Conservation (phyloP, 2,113 vertebrate genomes). For the Rana temporaria region DNA sequence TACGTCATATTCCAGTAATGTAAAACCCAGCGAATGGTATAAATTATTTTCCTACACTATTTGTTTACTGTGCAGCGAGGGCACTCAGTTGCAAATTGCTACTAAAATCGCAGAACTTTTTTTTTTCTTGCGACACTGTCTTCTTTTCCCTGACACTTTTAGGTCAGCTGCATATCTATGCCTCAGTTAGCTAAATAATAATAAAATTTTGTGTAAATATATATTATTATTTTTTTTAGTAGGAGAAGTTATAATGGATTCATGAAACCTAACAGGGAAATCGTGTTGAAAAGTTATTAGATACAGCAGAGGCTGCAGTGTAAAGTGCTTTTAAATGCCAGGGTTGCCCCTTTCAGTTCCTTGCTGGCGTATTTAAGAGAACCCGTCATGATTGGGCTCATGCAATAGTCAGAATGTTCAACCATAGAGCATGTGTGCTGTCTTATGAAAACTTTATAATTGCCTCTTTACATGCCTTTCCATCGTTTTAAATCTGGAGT, state of each 20-base stretch:
- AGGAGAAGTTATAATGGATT: not conserved
- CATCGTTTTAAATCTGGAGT: too few species aligned
- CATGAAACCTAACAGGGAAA: not conserved
- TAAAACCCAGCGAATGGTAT: not conserved
- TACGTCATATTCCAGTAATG: not conserved
- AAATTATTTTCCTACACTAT: not conserved
- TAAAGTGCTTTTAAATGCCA: not conserved
- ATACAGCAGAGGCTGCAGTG: not conserved
- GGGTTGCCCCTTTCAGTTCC: not conserved
- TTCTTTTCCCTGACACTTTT: not conserved
- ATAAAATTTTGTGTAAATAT: conserved; percentile 27
- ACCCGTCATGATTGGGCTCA: too few species aligned
- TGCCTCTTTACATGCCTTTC: too few species aligned
- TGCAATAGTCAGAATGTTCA: too few species aligned
- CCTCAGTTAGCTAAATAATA: not conserved
- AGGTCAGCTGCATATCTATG: not conserved
- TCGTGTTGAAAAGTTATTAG: not conserved
- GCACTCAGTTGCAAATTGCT: conserved; percentile 2
- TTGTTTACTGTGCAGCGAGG: not conserved
- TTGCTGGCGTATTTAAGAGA: too few species aligned
- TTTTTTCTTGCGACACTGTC: not conserved
- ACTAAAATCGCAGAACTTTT: too few species aligned
- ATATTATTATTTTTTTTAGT: conserved; percentile 10
- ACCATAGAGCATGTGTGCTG: too few species aligned
- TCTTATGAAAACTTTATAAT: too few species aligned